Evolutionary conservation across 64 coral and sea anemone genomes (phyloP), one percentile per base, ranked within the genome.

Genomic region (Stichodactyla helianthus): DNA sequence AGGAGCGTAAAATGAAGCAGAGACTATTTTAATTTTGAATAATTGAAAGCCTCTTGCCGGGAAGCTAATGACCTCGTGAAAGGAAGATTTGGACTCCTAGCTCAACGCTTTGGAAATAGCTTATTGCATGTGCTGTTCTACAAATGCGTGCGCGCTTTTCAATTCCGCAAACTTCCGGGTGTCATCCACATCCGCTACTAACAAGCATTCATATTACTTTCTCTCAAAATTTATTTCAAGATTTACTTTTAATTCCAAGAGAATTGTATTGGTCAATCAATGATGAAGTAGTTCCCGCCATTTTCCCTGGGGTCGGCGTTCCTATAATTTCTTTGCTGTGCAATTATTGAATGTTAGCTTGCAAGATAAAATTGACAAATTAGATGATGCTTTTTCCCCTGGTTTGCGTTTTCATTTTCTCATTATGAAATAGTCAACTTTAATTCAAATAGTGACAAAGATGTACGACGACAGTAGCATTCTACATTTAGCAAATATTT

Each of bases 41-140:
- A 26, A 74, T 74, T 74, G 2, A 74, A 31, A 10, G 27, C 22
- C 10, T 74, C 68, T 26, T 23, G 22, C 68, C 26, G 25, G 68
- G 68, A 31, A 74, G 25, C 26, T 74, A 74, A 74, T 74, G 68
- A 74, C 68, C 68, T 74, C 23, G 6, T 74, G 68, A 74, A 74
- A 27, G 63, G 59, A 68, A 2, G n/a, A 68, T 68, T 68, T 68
- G 4, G 63, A 68, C 19, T 22, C 63, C 63, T 20, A 68, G n/a
- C 63, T 68, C 19, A 20, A 8, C 8, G 19, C 8, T 20, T 6
- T 10, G 7, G 9, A 28, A 27, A 71, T 5, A n/a, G 8, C 25
- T 9, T 31, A 58, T 58, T 58, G 55, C 55, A 58, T 58, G 55
- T 44, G 14, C 55, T 58, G 22, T 5, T n/a, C 25, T 74, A 74